Base-by-base conservation (phyloP, 2,113 vertebrate species). In the Prunella himalayana region DNA sequence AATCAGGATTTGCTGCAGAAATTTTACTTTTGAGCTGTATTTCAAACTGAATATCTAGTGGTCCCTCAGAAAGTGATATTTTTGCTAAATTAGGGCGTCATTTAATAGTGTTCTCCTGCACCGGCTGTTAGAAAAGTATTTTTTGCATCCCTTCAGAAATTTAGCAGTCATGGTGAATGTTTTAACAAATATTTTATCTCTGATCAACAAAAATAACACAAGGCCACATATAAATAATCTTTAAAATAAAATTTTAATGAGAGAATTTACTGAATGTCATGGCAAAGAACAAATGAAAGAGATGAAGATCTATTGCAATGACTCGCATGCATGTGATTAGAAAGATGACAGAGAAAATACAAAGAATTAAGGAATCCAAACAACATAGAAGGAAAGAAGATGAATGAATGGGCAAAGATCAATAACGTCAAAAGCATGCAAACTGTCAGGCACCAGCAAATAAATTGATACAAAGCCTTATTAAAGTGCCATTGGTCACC, bases 401-500 rank as follows among this genome's bases (percentile, higher is more conserved):
- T 81, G 69, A 96, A 94, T 96, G 89, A 88, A 90, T 80, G 50
- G 41, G 89, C 45, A 51, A 94, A 93, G 94, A 96, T 97, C 92
- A 82, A 94, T 96, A 90, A 89, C n/a, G 53, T 87, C 18, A 23
- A 86, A 96, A 87, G 22, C 66, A 82, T 75, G 72, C 15, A 22
- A 87, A 63, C 22, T 75, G 57, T 71, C 88, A 92, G 83, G 72
- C 64, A 30, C 63, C 47, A 79, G 56, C 19, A 87, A 78, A 86
- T 37, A 94, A 95, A 97, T 84, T 95, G 84, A 97, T 95, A 63
- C 88, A 53, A 33, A 77, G 14, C 20, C 66, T 95, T 96, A 97
- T 97, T 97, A 95, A 57, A 61, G 65, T 95, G 80, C 45, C 87
- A 91, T 86, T 96, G 92, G 83, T 97, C 92, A 96, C 69, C 71